Evolutionary conservation across 2,113 vertebrate species (phyloP), one percentile per base, ranked within the genome.

Genomic region (Lethenteron camtschaticum): DNA sequence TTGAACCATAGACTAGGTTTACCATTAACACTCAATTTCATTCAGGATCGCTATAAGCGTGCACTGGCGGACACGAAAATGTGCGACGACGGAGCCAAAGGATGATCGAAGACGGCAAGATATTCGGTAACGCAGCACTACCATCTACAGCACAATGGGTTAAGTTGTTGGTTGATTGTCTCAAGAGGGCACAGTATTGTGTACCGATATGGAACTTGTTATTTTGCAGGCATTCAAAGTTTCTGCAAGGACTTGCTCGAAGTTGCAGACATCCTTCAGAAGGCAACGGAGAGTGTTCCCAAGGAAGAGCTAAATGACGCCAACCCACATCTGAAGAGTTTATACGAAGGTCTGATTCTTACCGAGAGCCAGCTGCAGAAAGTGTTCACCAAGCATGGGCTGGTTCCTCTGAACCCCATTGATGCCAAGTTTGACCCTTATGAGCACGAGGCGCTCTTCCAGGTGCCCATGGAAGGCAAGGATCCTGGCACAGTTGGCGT

Each of bases 201-300:
- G n/a, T 66, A 9, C 63, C 2, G 63, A 11, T 9, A 66, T 66
- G 63, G n/a, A 20, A 66, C n/a, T 66, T 11, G 8, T 56, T 1
- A 2, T 4, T 10, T 70, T 16, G 0, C 69, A 99, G 94, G 90
- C 70, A 92, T 97, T 77, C 92, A 99, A 73, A 83, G 85, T 69
- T 92, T 99, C 81, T 99, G 94, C 75, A 97, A 97, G 77, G 94
- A 97, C 78, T 80, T 99, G 71, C 74, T 99, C 70, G 94, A 99
- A 77, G 92, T 97, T 57, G 90, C 94, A 0, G 94, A 99, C 77
- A 82, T 99, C 74, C 69, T 99, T 79, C 90, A 96, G 76, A 96
- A 95, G 79, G 94, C 94, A 12, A 99, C 86, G 0, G 81, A 88
- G 78, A 86, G 89, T 1, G 86, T 99, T 60, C 94, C 94, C 0